Conservation (phyloP, 2,888 invertebrate species). For the Morpho helenor region DNA sequence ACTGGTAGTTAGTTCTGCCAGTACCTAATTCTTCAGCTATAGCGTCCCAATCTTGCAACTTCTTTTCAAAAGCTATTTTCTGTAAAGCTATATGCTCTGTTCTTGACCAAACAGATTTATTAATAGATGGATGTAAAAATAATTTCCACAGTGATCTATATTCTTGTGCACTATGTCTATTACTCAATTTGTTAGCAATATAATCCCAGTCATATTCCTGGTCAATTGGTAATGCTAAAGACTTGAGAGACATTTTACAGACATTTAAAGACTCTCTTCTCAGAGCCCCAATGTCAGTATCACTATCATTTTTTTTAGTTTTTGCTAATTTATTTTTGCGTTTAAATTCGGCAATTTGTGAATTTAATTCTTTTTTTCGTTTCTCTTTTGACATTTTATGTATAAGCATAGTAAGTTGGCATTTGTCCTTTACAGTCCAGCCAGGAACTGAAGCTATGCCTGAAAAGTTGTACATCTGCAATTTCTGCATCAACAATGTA, state of each 20-base stretch:
- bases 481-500: slow-evolving; percentile 55
- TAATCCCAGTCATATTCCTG: slow-evolving; percentile 80
- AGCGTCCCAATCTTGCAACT: slow-evolving; percentile 82
- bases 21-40: slow-evolving; percentile 80
- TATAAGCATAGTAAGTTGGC: slow-evolving; percentile 68
- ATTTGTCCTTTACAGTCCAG: slow-evolving; percentile 81
- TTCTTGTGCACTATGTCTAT: slow-evolving; percentile 81
- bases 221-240: slow-evolving; percentile 51
- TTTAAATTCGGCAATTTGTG: slow-evolving; percentile 39
- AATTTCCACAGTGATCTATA: slow-evolving; percentile 86
- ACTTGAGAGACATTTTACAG: slow-evolving; percentile 37
- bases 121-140: slow-evolving; percentile 83
- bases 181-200: slow-evolving; percentile 63
- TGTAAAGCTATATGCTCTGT: slow-evolving; percentile 47
- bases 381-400: slow-evolving; percentile 50
- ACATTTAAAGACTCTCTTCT: slow-evolving; percentile 37
- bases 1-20: slow-evolving; percentile 83
- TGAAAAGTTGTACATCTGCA: slow-evolving; percentile 66
- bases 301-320: slow-evolving; percentile 15
- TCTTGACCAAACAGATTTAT: slow-evolving; percentile 61
- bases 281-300: slow-evolving; percentile 31
- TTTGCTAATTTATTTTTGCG: slow-evolving; percentile 28
- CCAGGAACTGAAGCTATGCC: slow-evolving; percentile 59
- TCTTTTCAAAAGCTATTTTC: slow-evolving; percentile 45
- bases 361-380: slow-evolving; percentile 35